These are phyloP conservation scores for Dicycla oo DNA, from an alignment of 2,888 invertebrate species.

Conservation along the genomic window DNA sequence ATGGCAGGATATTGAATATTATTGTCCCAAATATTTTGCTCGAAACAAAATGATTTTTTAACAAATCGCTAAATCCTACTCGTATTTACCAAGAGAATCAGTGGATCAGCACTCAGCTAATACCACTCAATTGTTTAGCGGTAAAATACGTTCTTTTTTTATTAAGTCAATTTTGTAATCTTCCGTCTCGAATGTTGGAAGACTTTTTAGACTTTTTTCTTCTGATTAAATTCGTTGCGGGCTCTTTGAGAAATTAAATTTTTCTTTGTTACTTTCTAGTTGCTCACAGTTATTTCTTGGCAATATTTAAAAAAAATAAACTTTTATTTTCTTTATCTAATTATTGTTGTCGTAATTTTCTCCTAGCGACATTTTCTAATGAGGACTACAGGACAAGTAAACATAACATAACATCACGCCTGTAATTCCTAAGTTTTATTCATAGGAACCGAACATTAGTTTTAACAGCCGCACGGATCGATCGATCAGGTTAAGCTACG, in stretches of 20 bases:
- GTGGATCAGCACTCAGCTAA: neutral
- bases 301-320: conserved; percentile 1
- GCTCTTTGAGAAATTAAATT: conserved; percentile 30
- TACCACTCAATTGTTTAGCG: conserved; percentile 12
- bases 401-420: neutral
- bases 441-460: no score
- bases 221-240: conserved; percentile 44
- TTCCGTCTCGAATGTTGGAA: conserved; percentile 1
- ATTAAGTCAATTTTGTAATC: conserved; percentile 28
- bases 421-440: no score
- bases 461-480: no score
- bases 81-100: neutral
- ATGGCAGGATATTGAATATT: conserved; percentile 4
- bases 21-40: neutral
- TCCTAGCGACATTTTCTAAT: neutral
- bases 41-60: conserved; percentile 1
- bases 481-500: no score
- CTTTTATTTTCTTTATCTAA: neutral
- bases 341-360: neutral
- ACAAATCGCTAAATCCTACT: conserved; percentile 3
- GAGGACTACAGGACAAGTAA: neutral
- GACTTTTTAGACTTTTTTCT: conserved; percentile 14
- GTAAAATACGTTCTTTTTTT: conserved; percentile 21
- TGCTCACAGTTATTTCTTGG: neutral
- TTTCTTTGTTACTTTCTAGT: neutral